Evolutionary conservation across 2,888 invertebrate species (phyloP).

Genomic region (Philereme vetulata): DNA sequence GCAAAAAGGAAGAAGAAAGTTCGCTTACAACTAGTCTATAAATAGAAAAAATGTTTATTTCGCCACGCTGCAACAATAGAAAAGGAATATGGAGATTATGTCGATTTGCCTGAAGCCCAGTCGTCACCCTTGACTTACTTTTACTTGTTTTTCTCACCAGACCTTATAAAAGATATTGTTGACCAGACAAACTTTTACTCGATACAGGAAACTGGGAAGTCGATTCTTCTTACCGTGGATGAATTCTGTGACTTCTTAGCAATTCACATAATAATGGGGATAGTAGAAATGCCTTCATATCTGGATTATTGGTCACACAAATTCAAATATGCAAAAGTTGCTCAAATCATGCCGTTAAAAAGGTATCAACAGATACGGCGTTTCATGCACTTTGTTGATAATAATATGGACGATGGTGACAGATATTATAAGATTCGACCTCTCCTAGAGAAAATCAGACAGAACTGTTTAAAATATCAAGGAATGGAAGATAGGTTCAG

Average conservation of each 20-base stretch:
- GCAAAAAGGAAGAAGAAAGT: constrained; percentile 7
- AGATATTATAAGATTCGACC: constrained; percentile 16
- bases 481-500: constrained; percentile 13
- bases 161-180: constrained; percentile 14
- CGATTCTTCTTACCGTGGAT: constrained; percentile 5
- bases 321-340: constrained; percentile 11
- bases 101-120: constrained; percentile 11
- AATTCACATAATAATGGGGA: constrained; percentile 18
- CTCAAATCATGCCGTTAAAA: constrained; percentile 19
- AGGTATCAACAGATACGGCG: constrained; percentile 17
- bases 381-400: constrained; percentile 12
- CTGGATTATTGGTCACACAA: constrained; percentile 12
- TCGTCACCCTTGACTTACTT: constrained; percentile 17
- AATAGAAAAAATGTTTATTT: constrained; percentile 8
- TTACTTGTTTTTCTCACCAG: constrained; percentile 5
- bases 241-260: constrained; percentile 14
- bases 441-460: constrained; percentile 14
- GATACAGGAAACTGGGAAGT: constrained; percentile 17
- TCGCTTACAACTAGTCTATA: constrained; percentile 5
- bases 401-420: constrained; percentile 8
- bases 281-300: constrained; percentile 19
- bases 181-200: background rate
- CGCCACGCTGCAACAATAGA: background rate
- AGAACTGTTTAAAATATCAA: constrained; percentile 9
- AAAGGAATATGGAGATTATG: constrained; percentile 2